Evolutionary conservation across 2,888 invertebrate genomes (phyloP), one percentile per base, ranked within the genome.

Genomic region (Mesorhabditis spiculigera): DNA sequence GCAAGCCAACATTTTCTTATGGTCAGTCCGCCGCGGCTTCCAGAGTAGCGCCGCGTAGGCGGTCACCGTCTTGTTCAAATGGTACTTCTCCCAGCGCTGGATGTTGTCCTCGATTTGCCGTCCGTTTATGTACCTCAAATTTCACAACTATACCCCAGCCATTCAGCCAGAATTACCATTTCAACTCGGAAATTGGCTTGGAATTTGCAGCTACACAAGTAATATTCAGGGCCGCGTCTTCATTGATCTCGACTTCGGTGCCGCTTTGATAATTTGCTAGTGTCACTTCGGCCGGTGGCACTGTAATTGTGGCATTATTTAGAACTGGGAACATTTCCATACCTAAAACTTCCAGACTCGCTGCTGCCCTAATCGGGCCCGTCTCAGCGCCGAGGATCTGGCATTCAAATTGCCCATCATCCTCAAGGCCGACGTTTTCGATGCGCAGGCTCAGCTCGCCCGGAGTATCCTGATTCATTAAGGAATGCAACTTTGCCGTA

Each of bases 341-440:
- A 83, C 83, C 82, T n/a, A 85, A 68, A 70, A 85, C 77, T 61
- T 83, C 79, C 61, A 85, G 68, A 64, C 63, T 73, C 5, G 83
- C 81, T 8, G 77, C 71, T 5, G 81, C 78, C 28, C 83, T 72
- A 61, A 82, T 77, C 3, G 81, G 81, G 10, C 80, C 81, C 43
- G 73, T 75, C 42, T 75, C 77, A 13, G 78, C 78, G 63, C 78
- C 73, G 45, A 84, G 68, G 81, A 96, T 93, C 90, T 97, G 96
- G 88, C 97, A 97, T 89, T 96, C 94, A 88, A 92, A 97, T 85
- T 93, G 93, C 0, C 93, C 95, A 87, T 96, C 96, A 86, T 97
- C 97, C 81, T 91, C 92, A 65, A 95, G 89, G 63, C 92, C 91
- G 6, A 93, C 79, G 13, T 75, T 68, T 43, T 78, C 76, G 63